Conservation (phyloP, 2,888 invertebrate genomes). For the Lasioglossum calceatum region DNA sequence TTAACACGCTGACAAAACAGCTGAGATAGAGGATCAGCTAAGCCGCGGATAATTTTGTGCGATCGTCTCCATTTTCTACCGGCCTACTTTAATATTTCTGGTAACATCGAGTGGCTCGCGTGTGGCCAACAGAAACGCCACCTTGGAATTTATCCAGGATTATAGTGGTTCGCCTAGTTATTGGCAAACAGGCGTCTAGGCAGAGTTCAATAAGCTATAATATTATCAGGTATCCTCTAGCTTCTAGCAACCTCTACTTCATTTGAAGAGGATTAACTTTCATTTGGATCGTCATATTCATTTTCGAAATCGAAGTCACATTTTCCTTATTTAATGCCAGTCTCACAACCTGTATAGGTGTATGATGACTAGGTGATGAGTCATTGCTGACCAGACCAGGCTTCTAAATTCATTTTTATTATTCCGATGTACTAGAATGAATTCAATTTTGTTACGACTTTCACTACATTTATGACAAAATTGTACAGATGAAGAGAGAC, state of each 20-base stretch:
- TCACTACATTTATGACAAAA: too few relatives aligned
- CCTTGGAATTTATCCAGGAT: slow-evolving; percentile 70
- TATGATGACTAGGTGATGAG: too few relatives aligned
- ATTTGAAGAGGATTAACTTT: not conserved
- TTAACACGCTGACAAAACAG: not conserved
- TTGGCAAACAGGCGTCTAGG: slow-evolving; percentile 41
- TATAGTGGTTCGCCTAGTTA: slow-evolving; percentile 55
- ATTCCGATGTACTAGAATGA: too few relatives aligned
- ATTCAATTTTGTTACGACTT: too few relatives aligned
- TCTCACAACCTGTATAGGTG: not conserved
- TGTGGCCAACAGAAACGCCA: slow-evolving; percentile 53
- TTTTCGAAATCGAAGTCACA: not conserved
- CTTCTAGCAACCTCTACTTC: not conserved
- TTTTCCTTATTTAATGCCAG: not conserved
- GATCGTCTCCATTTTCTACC: slow-evolving; percentile 56
- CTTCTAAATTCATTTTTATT: too few relatives aligned
- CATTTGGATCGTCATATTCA: not conserved
- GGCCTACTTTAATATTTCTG: slow-evolving; percentile 71
- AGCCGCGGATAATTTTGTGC: slow-evolving; percentile 50
- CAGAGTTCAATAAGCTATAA: slow-evolving; percentile 63
- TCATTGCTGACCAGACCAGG: too few relatives aligned
- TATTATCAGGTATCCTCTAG: slow-evolving; percentile 21
- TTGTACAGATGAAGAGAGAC: too few relatives aligned
- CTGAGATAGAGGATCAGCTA: slow-evolving; percentile 7
- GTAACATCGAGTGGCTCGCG: slow-evolving; percentile 54